These are phyloP conservation scores for Drosophila jambulina DNA, from an alignment of 1,140 invertebrate genomes.

Conservation along the genomic window DNA sequence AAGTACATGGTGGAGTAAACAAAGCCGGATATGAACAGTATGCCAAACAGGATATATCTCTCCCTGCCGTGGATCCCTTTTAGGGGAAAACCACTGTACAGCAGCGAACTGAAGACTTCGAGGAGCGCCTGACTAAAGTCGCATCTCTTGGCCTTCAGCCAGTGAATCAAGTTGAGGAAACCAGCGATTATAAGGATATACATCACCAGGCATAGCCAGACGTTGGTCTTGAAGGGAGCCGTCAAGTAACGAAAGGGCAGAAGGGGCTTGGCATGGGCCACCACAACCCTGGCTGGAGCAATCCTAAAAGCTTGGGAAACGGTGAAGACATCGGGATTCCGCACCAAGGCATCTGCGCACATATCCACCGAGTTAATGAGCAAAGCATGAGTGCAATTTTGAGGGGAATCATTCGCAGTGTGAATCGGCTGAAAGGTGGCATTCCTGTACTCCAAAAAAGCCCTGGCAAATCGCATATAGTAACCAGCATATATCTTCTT, in stretches of 20 bases:
- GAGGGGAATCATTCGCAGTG: conserved; percentile 27
- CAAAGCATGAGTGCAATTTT: conserved; percentile 39
- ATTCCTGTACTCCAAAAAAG: conserved; percentile 41
- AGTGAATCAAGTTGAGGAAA: conserved; percentile 51
- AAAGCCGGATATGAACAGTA: conserved; percentile 42
- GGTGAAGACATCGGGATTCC: conserved; percentile 13
- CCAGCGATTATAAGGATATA: conserved; percentile 39
- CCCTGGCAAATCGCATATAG: conserved; percentile 47
- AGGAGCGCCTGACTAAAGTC: conserved; percentile 55
- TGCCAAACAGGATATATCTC: conserved; percentile 49
- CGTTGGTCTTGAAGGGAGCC: conserved; percentile 44
- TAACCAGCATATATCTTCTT: conserved; percentile 36
- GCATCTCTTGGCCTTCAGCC: conserved; percentile 40
- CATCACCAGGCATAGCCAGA: conserved; percentile 43
- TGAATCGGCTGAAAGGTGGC: conserved; percentile 39
- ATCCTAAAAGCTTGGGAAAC: conserved; percentile 34
- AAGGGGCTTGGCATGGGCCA: conserved; percentile 44
- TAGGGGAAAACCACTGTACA: conserved; percentile 31
- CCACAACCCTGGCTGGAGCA: conserved; percentile 56
- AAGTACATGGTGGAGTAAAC: conserved; percentile 55
- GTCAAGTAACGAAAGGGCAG: conserved; percentile 41
- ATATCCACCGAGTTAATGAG: conserved; percentile 38
- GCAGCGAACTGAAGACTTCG: conserved; percentile 55
- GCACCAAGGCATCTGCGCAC: conserved; percentile 53
- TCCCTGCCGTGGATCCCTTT: conserved; percentile 27